Conservation (phyloP, 2,113 vertebrate genomes). For the Laticauda colubrina region DNA sequence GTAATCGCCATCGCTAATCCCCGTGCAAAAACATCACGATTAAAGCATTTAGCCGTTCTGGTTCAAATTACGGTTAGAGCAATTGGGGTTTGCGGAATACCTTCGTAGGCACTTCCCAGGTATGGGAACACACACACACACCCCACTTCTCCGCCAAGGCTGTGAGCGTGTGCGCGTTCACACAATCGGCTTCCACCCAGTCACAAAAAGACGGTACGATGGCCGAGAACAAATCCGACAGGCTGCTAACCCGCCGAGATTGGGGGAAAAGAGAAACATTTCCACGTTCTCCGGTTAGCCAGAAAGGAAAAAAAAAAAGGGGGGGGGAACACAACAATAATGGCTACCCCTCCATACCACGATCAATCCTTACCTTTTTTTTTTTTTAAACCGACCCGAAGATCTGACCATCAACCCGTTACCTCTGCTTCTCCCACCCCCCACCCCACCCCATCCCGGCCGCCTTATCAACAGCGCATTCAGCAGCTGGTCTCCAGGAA, state of each 20-base stretch:
- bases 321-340: background rate
- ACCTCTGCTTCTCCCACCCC: too few species aligned
- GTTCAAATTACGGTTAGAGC: background rate
- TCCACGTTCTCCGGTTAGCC: background rate
- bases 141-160: background rate
- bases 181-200: background rate
- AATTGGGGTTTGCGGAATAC: background rate
- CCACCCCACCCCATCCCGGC: too few species aligned
- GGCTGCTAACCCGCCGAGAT: background rate
- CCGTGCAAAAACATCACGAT: background rate
- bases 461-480: background rate
- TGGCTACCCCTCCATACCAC: accelerated
- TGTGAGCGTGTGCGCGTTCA: background rate
- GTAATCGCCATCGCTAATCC: background rate
- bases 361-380: background rate
- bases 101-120: background rate
- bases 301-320: background rate
- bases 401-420: background rate
- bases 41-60: background rate
- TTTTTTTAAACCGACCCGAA: too few species aligned
- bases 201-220: background rate
- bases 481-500: background rate
- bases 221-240: background rate
- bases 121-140: background rate
- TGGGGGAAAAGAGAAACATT: background rate